phyloP scores from a whole-genome alignment of 2,797 vertebrate species.

The Danio choprae region DNA sequence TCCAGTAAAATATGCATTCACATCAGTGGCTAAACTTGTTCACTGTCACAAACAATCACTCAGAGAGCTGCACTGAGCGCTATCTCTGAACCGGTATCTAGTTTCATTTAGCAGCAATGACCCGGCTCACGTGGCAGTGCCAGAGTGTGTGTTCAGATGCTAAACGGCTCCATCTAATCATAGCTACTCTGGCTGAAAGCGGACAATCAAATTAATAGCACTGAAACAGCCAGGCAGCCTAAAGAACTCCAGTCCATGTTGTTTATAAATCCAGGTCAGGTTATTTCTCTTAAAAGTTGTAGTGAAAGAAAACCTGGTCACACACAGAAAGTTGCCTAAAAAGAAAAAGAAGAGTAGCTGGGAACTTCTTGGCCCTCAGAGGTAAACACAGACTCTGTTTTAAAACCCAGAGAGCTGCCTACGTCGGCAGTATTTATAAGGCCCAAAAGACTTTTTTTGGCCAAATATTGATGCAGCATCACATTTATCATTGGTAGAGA shows the following conservation, averaged over 20 bases:
- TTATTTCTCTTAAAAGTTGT: constrained; percentile 1
- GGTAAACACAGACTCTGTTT: neutral
- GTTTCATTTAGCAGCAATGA: constrained; percentile 30
- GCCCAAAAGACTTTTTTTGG: neutral
- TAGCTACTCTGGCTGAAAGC: constrained; percentile 38
- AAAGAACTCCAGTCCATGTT: neutral
- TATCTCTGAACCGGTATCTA: constrained; percentile 55
- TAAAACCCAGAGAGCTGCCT: neutral
- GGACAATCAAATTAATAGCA: constrained; percentile 19
- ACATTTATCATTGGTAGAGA: neutral
- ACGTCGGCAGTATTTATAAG: neutral
- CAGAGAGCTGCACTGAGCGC: neutral
- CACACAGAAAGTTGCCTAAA: constrained; percentile 11
- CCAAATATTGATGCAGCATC: neutral
- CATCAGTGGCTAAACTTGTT: constrained; percentile 36
- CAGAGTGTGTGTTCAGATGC: constrained; percentile 45
- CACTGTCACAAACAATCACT: constrained; percentile 38
- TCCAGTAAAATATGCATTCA: constrained; percentile 45
- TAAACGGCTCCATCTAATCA: constrained; percentile 46
- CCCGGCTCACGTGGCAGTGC: constrained; percentile 49
- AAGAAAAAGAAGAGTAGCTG: neutral
- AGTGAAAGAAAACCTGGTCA: neutral
- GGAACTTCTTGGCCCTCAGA: neutral
- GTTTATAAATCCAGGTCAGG: neutral
- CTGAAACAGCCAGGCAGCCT: constrained; percentile 54